Evolutionary conservation across 2,113 vertebrate genomes (phyloP), one percentile per base, ranked within the genome.

Genomic region (Macroglossus sobrinus): DNA sequence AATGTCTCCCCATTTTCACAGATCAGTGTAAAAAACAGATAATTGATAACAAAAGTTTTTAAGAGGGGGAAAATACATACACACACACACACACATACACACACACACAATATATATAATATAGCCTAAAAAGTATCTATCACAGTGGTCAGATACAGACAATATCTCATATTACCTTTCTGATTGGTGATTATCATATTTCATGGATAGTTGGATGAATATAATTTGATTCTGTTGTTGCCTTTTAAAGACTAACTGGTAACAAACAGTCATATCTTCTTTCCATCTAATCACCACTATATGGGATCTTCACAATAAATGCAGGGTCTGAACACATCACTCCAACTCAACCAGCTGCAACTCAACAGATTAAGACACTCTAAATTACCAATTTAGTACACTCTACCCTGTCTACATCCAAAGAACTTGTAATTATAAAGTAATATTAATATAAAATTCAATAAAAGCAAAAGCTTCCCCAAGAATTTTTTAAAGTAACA

Each of bases 1-100:
- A 76, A 91, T 3, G 33, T 3, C 7, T 59, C 24, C 35, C 84
- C 19, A 7, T 10, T 86, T 87, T 71, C 57, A 82, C 26, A 53
- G 89, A 94, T 72, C 50, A 88, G 5, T 84, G 33, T 64, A 78
- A 57, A 84, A 86, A 86, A 33, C 57, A 96, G 92, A 30, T 47
- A 75, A 47, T 0, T 86, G 30, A 16, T 61, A 94, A 74, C 30
- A 86, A 45, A 47, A 53, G 35, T 7, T n/a, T 33, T 90, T 72
- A 7, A 57, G 75, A 92, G 5, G n/a, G n/a, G n/a, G n/a, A n/a
- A n/a, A n/a, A n/a, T n/a, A n/a, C n/a, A n/a, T n/a, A n/a, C n/a
- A n/a, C n/a, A n/a, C n/a, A n/a, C n/a, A n/a, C n/a, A n/a, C n/a
- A n/a, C n/a, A n/a, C n/a, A n/a, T n/a, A n/a, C n/a, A n/a, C n/a